Conservation (phyloP, 2,797 vertebrate species). For the Sebastes jordani region DNA sequence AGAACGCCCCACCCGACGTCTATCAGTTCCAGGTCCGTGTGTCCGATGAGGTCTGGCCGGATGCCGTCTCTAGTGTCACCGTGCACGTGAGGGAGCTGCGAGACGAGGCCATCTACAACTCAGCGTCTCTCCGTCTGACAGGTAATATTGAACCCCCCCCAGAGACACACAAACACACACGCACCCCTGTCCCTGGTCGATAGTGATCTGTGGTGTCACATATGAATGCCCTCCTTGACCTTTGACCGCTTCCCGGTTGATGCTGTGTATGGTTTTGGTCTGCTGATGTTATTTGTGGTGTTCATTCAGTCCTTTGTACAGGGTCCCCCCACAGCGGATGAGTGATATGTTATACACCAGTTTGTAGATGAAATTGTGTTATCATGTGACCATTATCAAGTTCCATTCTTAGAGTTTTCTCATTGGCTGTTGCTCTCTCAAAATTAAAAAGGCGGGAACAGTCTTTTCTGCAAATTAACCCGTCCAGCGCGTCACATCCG, state of each 20-base stretch:
- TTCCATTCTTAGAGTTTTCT: neutral
- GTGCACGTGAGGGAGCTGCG: slow-evolving; percentile 87
- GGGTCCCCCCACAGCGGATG: too few relatives aligned
- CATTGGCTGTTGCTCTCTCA: neutral
- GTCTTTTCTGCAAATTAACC: too few relatives aligned
- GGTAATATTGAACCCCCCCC: slow-evolving; percentile 70
- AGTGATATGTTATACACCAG: neutral
- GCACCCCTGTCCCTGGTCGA: neutral
- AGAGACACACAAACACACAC: neutral
- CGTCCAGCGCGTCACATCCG: too few relatives aligned
- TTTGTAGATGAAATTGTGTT: neutral
- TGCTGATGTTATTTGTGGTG: neutral
- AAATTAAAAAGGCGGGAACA: too few relatives aligned
- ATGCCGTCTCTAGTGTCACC: slow-evolving; percentile 83
- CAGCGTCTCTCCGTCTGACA: slow-evolving; percentile 86
- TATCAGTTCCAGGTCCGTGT: slow-evolving; percentile 89
- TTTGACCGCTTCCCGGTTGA: neutral
- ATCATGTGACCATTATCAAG: neutral
- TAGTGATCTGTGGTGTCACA: neutral
- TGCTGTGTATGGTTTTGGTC: neutral
- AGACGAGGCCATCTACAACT: slow-evolving; percentile 87
- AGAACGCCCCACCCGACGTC: slow-evolving; percentile 83
- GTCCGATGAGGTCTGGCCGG: slow-evolving; percentile 91
- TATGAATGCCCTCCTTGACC: neutral
- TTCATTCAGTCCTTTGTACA: neutral